These are phyloP conservation scores for Caerostris extrusa DNA, from an alignment of 1,140 invertebrate genomes.

Conservation along the genomic window DNA sequence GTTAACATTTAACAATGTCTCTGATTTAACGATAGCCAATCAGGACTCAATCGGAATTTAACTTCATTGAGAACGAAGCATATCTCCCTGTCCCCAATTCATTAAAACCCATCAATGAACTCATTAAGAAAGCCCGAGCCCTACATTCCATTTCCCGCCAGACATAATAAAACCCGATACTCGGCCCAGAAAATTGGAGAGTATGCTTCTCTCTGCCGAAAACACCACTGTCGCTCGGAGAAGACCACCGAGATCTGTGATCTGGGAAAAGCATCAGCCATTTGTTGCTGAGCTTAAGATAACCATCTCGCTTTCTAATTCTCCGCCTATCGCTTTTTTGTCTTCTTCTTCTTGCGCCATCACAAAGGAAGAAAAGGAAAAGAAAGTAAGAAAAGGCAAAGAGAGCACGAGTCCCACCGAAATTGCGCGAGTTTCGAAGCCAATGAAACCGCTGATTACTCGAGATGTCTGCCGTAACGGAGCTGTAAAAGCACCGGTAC, in stretches of 20 bases:
- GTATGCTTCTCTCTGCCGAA: not conserved
- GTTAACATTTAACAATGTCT: too few species aligned
- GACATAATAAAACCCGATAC: not conserved
- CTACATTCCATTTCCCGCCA: too few species aligned
- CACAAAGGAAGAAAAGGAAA: not conserved
- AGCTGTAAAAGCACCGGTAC: constrained; percentile 50
- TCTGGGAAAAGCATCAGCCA: constrained; percentile 51
- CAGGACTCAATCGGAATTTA: too few species aligned
- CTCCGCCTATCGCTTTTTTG: constrained; percentile 69
- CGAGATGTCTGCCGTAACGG: constrained; percentile 60
- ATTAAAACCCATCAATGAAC: too few species aligned
- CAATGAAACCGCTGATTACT: constrained; percentile 73
- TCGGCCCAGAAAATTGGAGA: not conserved
- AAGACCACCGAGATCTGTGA: constrained; percentile 32
- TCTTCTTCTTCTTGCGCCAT: constrained; percentile 59
- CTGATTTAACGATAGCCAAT: too few species aligned
- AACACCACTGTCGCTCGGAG: constrained; percentile 13
- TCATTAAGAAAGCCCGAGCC: too few species aligned
- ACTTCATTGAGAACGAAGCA: too few species aligned
- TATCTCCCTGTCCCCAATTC: too few species aligned
- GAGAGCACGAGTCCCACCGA: not conserved
- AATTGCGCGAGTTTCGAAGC: constrained; percentile 70
- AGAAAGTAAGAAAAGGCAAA: constrained; percentile 18
- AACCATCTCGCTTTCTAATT: constrained; percentile 73
- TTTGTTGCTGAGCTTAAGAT: constrained; percentile 75